These are phyloP conservation scores for Lathamus discolor DNA, from an alignment of 2,113 vertebrate genomes.

Conservation along the genomic window DNA sequence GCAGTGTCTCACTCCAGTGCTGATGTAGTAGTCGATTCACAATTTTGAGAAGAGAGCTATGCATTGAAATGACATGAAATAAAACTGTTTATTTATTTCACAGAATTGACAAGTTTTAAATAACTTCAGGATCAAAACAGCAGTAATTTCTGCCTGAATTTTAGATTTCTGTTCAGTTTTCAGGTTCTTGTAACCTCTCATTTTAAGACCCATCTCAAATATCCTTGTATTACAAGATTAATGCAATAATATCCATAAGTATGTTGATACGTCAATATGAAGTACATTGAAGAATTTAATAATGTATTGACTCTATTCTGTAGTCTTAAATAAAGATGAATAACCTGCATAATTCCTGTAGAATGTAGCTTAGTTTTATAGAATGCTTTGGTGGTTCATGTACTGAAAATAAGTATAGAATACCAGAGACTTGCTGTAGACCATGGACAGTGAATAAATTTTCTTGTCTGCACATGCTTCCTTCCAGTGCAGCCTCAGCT, in stretches of 20 bases:
- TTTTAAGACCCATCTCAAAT: neutral
- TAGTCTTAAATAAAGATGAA: neutral
- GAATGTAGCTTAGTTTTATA: neutral
- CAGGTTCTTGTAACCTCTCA: neutral
- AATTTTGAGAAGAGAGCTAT: neutral
- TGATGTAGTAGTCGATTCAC: neutral
- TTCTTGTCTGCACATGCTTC: neutral
- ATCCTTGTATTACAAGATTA: neutral
- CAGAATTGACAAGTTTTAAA: neutral
- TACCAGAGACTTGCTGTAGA: neutral
- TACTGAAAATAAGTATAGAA: neutral
- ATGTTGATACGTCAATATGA: neutral
- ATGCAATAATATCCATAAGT: neutral
- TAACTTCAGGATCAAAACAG: neutral
- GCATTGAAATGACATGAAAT: neutral
- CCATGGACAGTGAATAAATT: neutral
- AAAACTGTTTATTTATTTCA: constrained; percentile 34
- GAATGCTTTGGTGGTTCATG: neutral
- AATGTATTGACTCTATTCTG: neutral
- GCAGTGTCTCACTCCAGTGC: neutral
- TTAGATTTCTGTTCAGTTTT: neutral
- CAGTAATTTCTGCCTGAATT: constrained; percentile 7
- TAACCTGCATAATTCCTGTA: neutral
- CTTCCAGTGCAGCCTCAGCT: neutral
- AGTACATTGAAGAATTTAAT: neutral